Evolutionary conservation across 2,797 vertebrate species (phyloP).

Genomic region (Pseudochirops cupreus): DNA sequence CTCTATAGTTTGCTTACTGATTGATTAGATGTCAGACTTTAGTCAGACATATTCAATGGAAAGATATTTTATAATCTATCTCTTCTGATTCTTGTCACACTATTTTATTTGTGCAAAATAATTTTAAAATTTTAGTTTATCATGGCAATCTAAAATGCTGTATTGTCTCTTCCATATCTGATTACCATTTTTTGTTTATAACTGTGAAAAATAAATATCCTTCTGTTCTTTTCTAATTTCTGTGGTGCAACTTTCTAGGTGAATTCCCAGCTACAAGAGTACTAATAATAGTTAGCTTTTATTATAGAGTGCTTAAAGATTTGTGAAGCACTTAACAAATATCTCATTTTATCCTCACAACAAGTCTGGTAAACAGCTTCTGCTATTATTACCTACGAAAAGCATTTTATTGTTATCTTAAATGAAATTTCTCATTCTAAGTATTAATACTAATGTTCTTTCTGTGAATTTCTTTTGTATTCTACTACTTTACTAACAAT

Average conservation of each 20-base stretch:
- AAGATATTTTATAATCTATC: background rate
- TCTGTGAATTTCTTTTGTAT: background rate
- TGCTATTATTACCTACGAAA: no score
- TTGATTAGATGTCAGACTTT: background rate
- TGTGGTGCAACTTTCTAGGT: background rate
- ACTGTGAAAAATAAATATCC: background rate
- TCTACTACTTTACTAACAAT: background rate
- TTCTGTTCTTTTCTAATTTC: background rate
- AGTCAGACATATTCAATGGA: background rate
- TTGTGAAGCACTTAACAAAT: background rate
- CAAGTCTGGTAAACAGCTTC: no score
- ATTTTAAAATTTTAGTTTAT: background rate
- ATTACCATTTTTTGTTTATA: background rate
- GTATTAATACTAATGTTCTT: background rate
- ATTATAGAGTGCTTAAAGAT: background rate
- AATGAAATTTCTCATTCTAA: background rate
- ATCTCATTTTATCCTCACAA: no score
- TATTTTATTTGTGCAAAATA: background rate
- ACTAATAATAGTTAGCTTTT: background rate
- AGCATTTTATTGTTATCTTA: no score
- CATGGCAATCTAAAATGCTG: background rate
- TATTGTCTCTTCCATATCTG: background rate
- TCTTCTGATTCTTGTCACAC: background rate
- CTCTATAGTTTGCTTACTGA: background rate
- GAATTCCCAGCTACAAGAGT: background rate